Evolutionary conservation across 2,888 invertebrate species (phyloP), one percentile per base, ranked within the genome.

Genomic region (Tiliacea citrago): DNA sequence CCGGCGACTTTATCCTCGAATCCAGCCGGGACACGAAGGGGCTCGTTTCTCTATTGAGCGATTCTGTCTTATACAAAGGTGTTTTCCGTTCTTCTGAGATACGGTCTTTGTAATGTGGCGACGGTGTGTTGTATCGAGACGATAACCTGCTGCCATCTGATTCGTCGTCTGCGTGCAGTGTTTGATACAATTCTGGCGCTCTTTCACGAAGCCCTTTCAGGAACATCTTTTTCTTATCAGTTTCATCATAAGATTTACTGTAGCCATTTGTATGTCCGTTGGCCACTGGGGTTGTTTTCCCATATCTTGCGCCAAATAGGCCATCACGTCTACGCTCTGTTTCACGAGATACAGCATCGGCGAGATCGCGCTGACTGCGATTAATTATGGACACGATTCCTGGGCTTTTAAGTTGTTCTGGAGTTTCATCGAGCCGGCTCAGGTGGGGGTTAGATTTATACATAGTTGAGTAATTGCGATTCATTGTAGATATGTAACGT

Each of bases 351-450:
- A 96, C 96, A 13, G 97, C 97, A 89, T 97, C 97, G 45, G 97
- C 97, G 45, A 98, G 94, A 92, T 98, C 98, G 79, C 98, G 97
- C 90, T 98, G 98, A 92, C 98, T 98, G 83, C 98, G 97, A 91
- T 98, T 98, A 79, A 98, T 98, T 84, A 98, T 98, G 75, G 98
- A 98, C 57, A 99, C 98, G 84, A 99, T 98, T 58, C 98, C 98
- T 0, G 98, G 98, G 92, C 98, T 98, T 92, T 98, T 98, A 13
- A 98, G 94, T 73, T 98, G 97, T 81, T 97, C 97, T 0, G 97
- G 98, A 13, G 97, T 97, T 90, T 98, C 98, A 84, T 97, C 97
- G 66, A 98, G 93, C 35, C 97, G 96, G 89, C 97, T 97, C 63
- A 98, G 94, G 91, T 98, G 98, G 53, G 98, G 98, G 92, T 98